Evolutionary conservation across 2,888 invertebrate genomes (phyloP), one percentile per base, ranked within the genome.

Genomic region (Eumacrocentrus americanus): DNA sequence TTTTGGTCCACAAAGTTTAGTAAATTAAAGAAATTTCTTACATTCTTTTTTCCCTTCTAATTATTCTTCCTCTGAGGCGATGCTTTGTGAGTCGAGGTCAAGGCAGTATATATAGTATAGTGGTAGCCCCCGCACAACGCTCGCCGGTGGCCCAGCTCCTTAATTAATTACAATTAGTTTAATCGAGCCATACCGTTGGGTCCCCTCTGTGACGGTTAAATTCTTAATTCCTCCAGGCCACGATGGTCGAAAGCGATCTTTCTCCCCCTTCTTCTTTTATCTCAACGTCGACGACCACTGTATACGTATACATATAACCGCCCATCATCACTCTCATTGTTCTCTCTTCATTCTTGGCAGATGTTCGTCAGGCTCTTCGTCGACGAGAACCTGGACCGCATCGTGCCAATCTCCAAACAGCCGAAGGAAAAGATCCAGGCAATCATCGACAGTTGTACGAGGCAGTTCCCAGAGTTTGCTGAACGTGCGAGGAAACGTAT

Each of bases 341-440:
- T 55, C 40, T 62, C 55, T 52, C 48, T 47, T 51, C 44, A 51
- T 38, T 58, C 25, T 53, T 63, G 61, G 51, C 85, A 97, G 97
- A 97, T 97, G 97, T 97, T 97, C 82, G 96, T 97, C 64, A 89
- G 97, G 40, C 85, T 97, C 62, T 97, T 97, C 83, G 97, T 97
- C 63, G 97, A 97, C 80, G 97, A 97, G 83, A 97, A 97, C 80
- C 85, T 97, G 71, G 97, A 97, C 81, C 88, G 97, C 77, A 95
- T 95, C 85, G 95, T 97, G 60, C 97, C 97, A 60, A 97, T 97
- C 76, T 96, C 96, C 54, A 95, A 97, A 79, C 97, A 97, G 82
- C 97, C 97, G 6, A 97, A 97, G 80, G 97, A 97, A 81, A 97
- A 97, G 84, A 95, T 97, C 70, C 96, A 97, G 79, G 97, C 96